Conservation (phyloP, 2,113 vertebrate species). For the Datnioides undecimradiatus region DNA sequence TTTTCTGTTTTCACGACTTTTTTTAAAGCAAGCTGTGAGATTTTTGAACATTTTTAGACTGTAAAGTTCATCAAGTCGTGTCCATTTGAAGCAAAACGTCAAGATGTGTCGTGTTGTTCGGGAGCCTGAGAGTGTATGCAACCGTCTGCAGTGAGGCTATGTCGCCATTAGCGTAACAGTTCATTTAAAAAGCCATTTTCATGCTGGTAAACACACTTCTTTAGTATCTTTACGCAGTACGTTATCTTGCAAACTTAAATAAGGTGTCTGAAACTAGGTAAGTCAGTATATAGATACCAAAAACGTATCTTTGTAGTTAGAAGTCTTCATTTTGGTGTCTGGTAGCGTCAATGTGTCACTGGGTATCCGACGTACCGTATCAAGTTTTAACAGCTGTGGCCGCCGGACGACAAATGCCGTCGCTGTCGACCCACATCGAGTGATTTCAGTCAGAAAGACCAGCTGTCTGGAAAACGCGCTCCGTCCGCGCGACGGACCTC, state of each 20-base stretch:
- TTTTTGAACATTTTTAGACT: constrained; percentile 50
- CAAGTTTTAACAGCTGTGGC: constrained; percentile 80
- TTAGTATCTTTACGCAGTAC: constrained; percentile 23
- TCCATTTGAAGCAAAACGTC: constrained; percentile 37
- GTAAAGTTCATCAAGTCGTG: constrained; percentile 35
- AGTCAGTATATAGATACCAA: constrained; percentile 42
- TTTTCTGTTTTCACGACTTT: constrained; percentile 48
- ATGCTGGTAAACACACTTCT: constrained; percentile 54
- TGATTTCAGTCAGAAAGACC: constrained; percentile 29
- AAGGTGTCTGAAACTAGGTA: constrained; percentile 27
- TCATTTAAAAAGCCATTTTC: constrained; percentile 39
- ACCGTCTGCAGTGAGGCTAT: constrained; percentile 38
- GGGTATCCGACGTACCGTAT: constrained; percentile 83
- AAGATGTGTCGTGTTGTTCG: constrained; percentile 32
- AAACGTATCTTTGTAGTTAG: constrained; percentile 46
- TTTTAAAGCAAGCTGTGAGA: constrained; percentile 65
- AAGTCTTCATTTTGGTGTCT: constrained; percentile 59
- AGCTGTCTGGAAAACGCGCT: constrained; percentile 46
- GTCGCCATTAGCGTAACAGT: constrained; percentile 45
- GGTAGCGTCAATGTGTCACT: constrained; percentile 69
- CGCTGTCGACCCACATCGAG: constrained; percentile 3
- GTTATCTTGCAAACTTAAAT: constrained; percentile 36
- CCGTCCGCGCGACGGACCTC: constrained; percentile 14
- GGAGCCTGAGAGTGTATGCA: constrained; percentile 42
- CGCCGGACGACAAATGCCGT: constrained; percentile 29